phyloP scores from a whole-genome alignment of 1,140 invertebrate species.

The Gryllus bimaculatus region DNA sequence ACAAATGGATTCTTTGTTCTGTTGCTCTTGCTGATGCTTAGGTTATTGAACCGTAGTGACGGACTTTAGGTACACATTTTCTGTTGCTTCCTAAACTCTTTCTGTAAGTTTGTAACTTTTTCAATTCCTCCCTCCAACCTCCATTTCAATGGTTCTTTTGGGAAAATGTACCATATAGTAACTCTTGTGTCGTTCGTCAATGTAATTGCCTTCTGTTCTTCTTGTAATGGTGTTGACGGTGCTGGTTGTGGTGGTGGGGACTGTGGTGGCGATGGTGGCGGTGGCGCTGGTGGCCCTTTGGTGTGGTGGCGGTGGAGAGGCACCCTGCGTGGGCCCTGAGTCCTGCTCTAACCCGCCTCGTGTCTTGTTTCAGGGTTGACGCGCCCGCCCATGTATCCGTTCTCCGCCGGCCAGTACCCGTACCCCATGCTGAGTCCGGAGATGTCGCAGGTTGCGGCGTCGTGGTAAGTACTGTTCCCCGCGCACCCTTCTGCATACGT shows the following conservation, averaged over 20 bases:
- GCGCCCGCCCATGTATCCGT: conserved; percentile 83
- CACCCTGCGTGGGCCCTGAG: neutral
- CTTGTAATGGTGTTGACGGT: neutral
- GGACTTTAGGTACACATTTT: too few species aligned
- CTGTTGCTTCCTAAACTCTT: too few species aligned
- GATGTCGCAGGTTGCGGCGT: conserved; percentile 84
- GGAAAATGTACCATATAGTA: too few species aligned
- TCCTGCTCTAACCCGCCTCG: neutral
- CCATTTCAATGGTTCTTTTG: too few species aligned
- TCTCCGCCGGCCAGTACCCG: conserved; percentile 76
- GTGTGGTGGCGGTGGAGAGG: neutral
- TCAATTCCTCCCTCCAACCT: too few species aligned
- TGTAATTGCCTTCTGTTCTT: neutral
- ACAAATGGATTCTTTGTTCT: too few species aligned
- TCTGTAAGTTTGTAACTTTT: too few species aligned
- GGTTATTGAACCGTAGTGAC: too few species aligned
- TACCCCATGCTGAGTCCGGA: conserved; percentile 91
- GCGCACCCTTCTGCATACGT: neutral
- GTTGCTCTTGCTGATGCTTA: too few species aligned
- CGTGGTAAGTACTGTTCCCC: conserved; percentile 63
- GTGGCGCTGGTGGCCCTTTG: neutral
- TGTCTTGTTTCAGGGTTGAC: conserved; percentile 61
- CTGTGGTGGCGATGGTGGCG: neutral
- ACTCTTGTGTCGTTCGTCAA: too few species aligned
- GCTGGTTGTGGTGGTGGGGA: neutral